Percentiles rank a stretch among this genome's conserved stretches.
These are phyloP conservation scores for Lithophane leautieri DNA, from an alignment of 2,888 invertebrate genomes.

Conservation along the genomic window DNA sequence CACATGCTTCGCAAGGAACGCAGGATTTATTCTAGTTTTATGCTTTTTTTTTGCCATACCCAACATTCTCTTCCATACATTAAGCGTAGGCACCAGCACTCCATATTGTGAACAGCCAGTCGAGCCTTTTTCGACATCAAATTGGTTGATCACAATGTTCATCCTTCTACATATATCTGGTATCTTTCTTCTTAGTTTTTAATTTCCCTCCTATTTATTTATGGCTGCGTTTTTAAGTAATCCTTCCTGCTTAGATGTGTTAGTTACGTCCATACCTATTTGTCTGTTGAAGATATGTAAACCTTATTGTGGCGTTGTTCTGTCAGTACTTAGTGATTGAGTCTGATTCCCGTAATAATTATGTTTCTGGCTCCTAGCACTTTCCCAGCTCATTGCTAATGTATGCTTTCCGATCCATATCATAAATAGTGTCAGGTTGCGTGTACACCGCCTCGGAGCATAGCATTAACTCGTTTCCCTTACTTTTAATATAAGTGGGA, in stretches of 20 bases:
- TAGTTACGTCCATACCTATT: too few species aligned
- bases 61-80: too few species aligned
- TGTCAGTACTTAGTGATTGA: neutral
- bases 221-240: neutral
- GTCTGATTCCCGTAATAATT: neutral
- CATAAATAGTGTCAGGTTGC: slow-evolving; percentile 50
- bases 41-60: too few species aligned
- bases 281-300: neutral
- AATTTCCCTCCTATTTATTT: neutral
- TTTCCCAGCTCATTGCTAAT: slow-evolving; percentile 26
- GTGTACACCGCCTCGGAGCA: slow-evolving; percentile 39
- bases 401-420: slow-evolving; percentile 43
- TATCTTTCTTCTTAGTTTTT: neutral
- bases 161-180: neutral
- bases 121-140: too few species aligned
- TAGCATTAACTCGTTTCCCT: slow-evolving; percentile 45
- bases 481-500: slow-evolving; percentile 32
- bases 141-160: neutral
- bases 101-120: too few species aligned
- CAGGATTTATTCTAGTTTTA: too few species aligned
- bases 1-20: too few species aligned
- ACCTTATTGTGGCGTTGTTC: neutral
- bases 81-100: too few species aligned
- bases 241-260: neutral
- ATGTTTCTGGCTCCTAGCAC: slow-evolving; percentile 12